Evolutionary conservation across 2,113 vertebrate genomes (phyloP), one percentile per base, ranked within the genome.

Genomic region (Semnornis frantzii): DNA sequence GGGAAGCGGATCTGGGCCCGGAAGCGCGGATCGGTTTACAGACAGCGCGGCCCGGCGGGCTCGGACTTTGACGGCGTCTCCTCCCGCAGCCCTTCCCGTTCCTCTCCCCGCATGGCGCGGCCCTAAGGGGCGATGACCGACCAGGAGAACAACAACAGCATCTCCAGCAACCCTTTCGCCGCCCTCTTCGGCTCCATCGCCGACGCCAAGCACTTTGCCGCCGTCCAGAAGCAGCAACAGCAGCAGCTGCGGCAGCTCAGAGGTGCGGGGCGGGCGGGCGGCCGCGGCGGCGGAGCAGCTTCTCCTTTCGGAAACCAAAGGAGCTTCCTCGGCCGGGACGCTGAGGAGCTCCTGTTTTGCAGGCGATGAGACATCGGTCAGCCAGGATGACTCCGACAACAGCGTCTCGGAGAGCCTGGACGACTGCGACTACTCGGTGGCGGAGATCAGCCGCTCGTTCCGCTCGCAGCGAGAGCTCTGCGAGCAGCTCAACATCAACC

Each of bases 91-190:
- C 30, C 34, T 58, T 48, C 8, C 48, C 10, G 10, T 65, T 10
- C 50, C 52, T 64, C 30, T 21, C 37, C 18, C 77, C 77, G 77
- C 64, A 93, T 93, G 92, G 92, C 87, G 82, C 60, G 54, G 95
- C 94, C 95, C 97, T 98, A 93, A 97, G 97, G 94, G 98, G 98
- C 98, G 97, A 99, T 99, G 99, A 99, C 98, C 96, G 99, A 99
- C 98, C 99, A 99, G 97, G 99, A 99, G 97, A 99, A 99, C 98
- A 99, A 99, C 98, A 99, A 99, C 98, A 99, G 98, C 98, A 99
- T 99, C 97, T 99, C 99, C 91, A 97, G 98, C 97, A 99, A 99
- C 97, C 99, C 99, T 44, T 99, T 99, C 72, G 99, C 99, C 95
- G 99, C 99, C 77, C 99, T 99, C 91, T 99, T 99, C 97, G 98